Evolutionary conservation across 2,113 vertebrate species (phyloP), one percentile per base, ranked within the genome.

Genomic region (Xerus inauris): DNA sequence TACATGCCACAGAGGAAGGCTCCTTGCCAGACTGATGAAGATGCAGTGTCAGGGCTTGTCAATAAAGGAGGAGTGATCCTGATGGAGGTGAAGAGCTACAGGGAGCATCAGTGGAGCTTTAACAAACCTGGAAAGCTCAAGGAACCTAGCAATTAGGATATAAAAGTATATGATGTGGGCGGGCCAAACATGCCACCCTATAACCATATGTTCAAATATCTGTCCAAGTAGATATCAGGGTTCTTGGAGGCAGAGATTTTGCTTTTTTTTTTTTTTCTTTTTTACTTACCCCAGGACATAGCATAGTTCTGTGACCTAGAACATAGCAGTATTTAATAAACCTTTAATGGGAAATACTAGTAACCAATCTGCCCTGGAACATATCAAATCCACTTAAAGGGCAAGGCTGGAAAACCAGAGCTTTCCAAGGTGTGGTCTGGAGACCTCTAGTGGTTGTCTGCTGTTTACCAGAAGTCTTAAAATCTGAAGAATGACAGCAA

Each of bases 361-460:
- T 75, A 51, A 75, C 35, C 47, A 84, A 30, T 81, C 77, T 95
- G 51, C 35, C 22, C 6, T 10, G 22, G 22, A 71, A 47, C 2
- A 0, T 16, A 75, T 45, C 51, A 65, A 67, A 30, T 89, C 75
- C 47, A 87, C 28, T 73, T 51, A 20, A 20, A 67, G 35, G 11
- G 6, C 80, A 17, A 26, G 54, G 32, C 45, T 69, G 16, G 22
- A 62, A 88, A 90, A 69, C 24, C 77, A 38, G 42, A 57, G 32
- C 51, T 89, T 95, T 69, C 93, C 88, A 3, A 32, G 82, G 24
- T 64, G 85, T 93, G 96, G 84, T 72, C 91, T 95, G 92, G 95
- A 96, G 97, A 75, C 97, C 96, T 96, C 97, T 96, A 97, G 97
- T 86, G 96, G 97, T 42, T 7, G 13, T n/a, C 67, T 45, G 35